Evolutionary conservation across 53 echinoderm and acorn worm genomes (phyloP).

Genomic region (Stichopus horrens): DNA sequence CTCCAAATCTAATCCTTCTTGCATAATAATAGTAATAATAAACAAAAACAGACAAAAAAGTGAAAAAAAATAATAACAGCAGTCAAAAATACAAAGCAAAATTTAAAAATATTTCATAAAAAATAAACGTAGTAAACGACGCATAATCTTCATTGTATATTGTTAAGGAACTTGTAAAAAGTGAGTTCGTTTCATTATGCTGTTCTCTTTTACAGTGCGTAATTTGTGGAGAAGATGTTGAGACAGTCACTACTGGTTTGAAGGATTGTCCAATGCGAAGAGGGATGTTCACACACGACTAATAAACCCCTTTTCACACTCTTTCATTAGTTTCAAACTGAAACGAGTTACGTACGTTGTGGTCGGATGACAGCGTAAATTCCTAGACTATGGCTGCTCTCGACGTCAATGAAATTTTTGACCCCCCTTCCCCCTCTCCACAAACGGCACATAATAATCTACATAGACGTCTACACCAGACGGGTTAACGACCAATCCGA

Average conservation of each 20-base stretch:
- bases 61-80: slow-evolving; percentile 6
- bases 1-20: not conserved
- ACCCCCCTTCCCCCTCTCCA: no score
- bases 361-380: no score
- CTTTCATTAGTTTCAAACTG: no score
- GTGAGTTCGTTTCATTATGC: not conserved
- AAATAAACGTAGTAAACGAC: not conserved
- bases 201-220: not conserved
- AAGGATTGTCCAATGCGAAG: not conserved
- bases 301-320: no score
- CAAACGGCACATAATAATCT: no score
- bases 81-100: slow-evolving; percentile 1
- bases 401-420: no score
- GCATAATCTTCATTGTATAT: not conserved
- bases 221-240: not conserved
- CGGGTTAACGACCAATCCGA: no score
- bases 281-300: not conserved
- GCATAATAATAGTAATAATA: not conserved
- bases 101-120: slow-evolving; percentile 32
- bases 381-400: no score
- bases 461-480: no score
- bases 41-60: no score
- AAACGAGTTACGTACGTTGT: no score
- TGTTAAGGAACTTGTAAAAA: not conserved
- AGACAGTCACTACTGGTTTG: not conserved